Evolutionary conservation across 2,888 invertebrate species (phyloP).

Genomic region (Rhagophthalmus giganteus): DNA sequence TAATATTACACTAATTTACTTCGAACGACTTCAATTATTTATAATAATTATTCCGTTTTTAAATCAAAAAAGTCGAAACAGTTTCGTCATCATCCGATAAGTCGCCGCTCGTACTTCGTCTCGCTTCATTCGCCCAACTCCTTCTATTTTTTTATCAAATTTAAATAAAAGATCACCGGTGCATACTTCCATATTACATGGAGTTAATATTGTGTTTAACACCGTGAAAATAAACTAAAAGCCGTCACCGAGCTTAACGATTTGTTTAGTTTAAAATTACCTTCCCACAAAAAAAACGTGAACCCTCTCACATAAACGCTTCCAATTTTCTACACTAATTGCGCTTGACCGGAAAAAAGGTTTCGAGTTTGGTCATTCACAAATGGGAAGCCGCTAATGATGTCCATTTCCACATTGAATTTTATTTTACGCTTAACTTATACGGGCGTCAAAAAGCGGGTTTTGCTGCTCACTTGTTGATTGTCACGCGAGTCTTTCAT

Average conservation of each 20-base stretch:
- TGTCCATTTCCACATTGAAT: constrained; percentile 12
- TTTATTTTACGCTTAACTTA: constrained; percentile 7
- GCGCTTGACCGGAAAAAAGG: constrained; percentile 17
- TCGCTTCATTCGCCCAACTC: constrained; percentile 19
- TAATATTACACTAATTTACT: no score
- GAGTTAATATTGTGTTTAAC: constrained; percentile 10
- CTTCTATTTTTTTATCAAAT: constrained; percentile 17
- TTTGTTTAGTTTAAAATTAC: background rate
- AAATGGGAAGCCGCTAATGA: constrained; percentile 17
- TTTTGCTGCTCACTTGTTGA: background rate
- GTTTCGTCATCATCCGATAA: no score
- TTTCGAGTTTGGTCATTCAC: constrained; percentile 5
- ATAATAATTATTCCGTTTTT: no score
- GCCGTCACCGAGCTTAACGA: constrained; percentile 3
- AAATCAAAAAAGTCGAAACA: no score
- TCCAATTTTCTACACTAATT: constrained; percentile 7
- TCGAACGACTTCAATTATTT: no score
- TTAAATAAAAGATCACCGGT: constrained; percentile 23
- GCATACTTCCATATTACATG: constrained; percentile 29
- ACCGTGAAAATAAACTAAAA: constrained; percentile 12
- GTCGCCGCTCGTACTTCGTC: constrained; percentile 23
- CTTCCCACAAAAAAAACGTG: background rate
- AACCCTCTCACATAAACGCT: background rate
- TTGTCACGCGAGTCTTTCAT: constrained; percentile 1
- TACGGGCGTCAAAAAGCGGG: background rate